Base-by-base conservation (phyloP, 2,888 invertebrate genomes). In the Megastigmus dorsalis region DNA sequence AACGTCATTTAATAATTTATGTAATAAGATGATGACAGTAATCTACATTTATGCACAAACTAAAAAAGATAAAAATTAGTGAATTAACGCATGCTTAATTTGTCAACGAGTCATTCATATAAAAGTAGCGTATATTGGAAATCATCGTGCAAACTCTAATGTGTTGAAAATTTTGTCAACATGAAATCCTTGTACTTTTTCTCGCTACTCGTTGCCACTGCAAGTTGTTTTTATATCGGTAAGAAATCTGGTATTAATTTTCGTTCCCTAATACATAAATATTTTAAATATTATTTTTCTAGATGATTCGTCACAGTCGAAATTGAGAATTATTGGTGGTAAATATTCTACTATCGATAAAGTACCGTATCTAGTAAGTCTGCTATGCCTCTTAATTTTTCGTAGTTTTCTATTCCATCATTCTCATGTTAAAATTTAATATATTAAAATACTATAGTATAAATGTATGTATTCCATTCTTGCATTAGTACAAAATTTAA, bases 331-430 rank as follows among this genome's bases (percentile, higher is more conserved):
- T 41, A 70, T 74, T 30, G 76, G 76, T 28, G 76, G 76, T 30
- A 55, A 55, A 9, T 66, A 66, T 52, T 57, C 30, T 9, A 10
- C 60, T 0, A 74, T 76, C 55, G 48, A 30, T 15, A 18, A 55
- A 65, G 70, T 67, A 15, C 76, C 76, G 4, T 76, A 76, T 13
- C 76, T 74, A 66, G 76, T 76, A 41, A 74, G 73, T 54, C n/a
- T n/a, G 15, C 20, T 20, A 23, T 10, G 7, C 4, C n/a, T n/a
- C n/a, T 60, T 15, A 10, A 36, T 48, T 66, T 48, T 36, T 63
- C 20, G 33, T 26, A 26, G 13, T 38, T 57, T 57, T 41, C 9
- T 33, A 30, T n/a, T 30, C 13, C 4, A 23, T 9, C 18, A 3
- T 15, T 15, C 2, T 45, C 2, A n/a, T 26, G 28, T 7, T 33